Conservation (phyloP, 2,888 invertebrate genomes). For the Uropetala carovei region DNA sequence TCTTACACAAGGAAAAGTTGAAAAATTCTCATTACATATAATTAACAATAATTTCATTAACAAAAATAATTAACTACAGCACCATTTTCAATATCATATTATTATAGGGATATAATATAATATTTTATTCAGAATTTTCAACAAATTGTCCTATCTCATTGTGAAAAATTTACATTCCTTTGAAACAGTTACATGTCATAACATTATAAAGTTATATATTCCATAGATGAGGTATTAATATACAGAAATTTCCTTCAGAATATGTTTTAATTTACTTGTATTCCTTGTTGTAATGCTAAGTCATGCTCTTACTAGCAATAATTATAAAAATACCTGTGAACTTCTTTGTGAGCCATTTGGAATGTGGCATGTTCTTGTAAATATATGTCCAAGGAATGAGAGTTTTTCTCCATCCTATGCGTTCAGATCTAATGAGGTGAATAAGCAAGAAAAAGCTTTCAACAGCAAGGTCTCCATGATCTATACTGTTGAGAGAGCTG, state of each 20-base stretch:
- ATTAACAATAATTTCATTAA: background rate
- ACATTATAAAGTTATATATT: background rate
- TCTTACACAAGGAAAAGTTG: background rate
- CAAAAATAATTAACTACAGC: background rate
- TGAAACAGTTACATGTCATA: background rate
- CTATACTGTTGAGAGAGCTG: conserved; percentile 48
- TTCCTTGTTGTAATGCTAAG: background rate
- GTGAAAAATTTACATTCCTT: background rate
- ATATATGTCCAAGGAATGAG: conserved; percentile 61
- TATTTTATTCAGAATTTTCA: background rate
- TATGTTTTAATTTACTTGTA: background rate
- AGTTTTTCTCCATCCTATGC: conserved; percentile 62
- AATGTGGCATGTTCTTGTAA: conserved; percentile 48
- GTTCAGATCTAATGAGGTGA: conserved; percentile 57
- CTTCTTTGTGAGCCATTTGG: conserved; percentile 34
- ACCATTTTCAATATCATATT: background rate
- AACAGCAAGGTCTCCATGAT: conserved; percentile 30
- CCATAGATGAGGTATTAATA: background rate
- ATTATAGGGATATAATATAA: background rate
- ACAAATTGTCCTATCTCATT: background rate
- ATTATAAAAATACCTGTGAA: conserved; percentile 16
- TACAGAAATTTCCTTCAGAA: background rate
- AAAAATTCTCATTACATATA: background rate
- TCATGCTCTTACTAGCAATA: conserved; percentile 49
- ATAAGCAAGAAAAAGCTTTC: conserved; percentile 45